Percentiles rank a stretch among this genome's conserved stretches.
Conservation (phyloP, 2,797 vertebrate species). For the Ctenopoma multispine region DNA sequence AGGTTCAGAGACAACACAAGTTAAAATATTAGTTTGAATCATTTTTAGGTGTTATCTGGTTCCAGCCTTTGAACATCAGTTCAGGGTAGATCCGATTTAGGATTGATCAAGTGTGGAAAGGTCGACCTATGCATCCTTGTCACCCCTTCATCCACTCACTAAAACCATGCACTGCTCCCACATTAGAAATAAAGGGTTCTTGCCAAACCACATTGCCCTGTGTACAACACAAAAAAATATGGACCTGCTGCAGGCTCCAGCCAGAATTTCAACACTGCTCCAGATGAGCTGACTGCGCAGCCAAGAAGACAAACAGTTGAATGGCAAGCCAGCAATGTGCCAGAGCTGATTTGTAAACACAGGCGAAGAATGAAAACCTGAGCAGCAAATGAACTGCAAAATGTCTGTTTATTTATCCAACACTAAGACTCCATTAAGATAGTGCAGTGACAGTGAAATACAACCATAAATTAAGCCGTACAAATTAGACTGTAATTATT, state of each 20-base stretch:
- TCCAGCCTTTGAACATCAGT: background rate
- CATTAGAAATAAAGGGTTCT: constrained; percentile 39
- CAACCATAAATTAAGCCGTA: constrained; percentile 58
- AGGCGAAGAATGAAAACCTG: constrained; percentile 16
- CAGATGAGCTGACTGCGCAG: constrained; percentile 46
- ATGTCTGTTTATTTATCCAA: constrained; percentile 64
- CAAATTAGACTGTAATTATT: constrained; percentile 60
- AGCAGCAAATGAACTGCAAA: constrained; percentile 33
- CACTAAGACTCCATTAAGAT: constrained; percentile 41
- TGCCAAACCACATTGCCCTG: constrained; percentile 19
- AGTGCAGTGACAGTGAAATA: constrained; percentile 45
- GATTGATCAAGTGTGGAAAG: background rate
- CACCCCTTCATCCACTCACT: constrained; percentile 11
- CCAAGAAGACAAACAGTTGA: constrained; percentile 53
- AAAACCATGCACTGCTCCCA: constrained; percentile 6
- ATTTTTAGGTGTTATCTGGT: too few relatives aligned
- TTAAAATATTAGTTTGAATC: background rate
- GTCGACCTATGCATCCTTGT: background rate
- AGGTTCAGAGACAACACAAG: background rate
- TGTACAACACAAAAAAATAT: constrained; percentile 42
- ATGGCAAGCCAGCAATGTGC: constrained; percentile 19
- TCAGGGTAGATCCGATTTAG: background rate
- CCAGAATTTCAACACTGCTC: constrained; percentile 60
- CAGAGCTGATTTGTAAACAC: constrained; percentile 34
- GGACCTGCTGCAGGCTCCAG: constrained; percentile 47